Evolutionary conservation across 1,140 invertebrate species (phyloP).

Genomic region (Drusus annulatus): DNA sequence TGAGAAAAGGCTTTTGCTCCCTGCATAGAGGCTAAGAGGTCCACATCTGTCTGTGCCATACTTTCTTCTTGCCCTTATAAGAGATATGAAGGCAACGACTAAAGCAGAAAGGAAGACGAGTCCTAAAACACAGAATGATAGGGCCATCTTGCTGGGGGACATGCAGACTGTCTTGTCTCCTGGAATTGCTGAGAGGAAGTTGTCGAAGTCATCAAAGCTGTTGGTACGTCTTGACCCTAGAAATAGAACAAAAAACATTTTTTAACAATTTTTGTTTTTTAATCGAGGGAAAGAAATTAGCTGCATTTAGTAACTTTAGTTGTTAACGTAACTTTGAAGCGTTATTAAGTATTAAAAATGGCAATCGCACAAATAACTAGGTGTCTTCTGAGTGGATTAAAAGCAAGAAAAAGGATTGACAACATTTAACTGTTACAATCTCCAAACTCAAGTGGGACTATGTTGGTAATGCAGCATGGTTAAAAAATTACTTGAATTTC

Average conservation of each 20-base stretch:
- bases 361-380: too few relatives aligned
- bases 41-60: constrained; percentile 65
- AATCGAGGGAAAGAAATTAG: too few relatives aligned
- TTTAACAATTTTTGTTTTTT: too few relatives aligned
- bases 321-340: too few relatives aligned
- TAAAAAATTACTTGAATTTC: too few relatives aligned
- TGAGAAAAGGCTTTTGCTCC: constrained; percentile 70
- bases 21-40: constrained; percentile 70
- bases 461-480: too few relatives aligned
- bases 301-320: too few relatives aligned
- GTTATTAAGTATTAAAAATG: too few relatives aligned
- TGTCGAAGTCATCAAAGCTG: constrained; percentile 45
- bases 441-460: too few relatives aligned
- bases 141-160: constrained; percentile 80
- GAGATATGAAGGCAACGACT: constrained; percentile 76
- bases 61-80: constrained; percentile 73
- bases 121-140: constrained; percentile 79
- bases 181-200: constrained; percentile 61
- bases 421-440: too few relatives aligned
- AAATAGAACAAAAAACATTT: constrained; percentile 34
- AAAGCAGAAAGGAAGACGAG: constrained; percentile 78
- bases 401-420: too few relatives aligned
- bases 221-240: constrained; percentile 51
- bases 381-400: too few relatives aligned
- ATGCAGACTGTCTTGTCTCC: constrained; percentile 79